These are phyloP conservation scores for Antheraea yamamai DNA, from an alignment of 2,888 invertebrate genomes.

Conservation along the genomic window DNA sequence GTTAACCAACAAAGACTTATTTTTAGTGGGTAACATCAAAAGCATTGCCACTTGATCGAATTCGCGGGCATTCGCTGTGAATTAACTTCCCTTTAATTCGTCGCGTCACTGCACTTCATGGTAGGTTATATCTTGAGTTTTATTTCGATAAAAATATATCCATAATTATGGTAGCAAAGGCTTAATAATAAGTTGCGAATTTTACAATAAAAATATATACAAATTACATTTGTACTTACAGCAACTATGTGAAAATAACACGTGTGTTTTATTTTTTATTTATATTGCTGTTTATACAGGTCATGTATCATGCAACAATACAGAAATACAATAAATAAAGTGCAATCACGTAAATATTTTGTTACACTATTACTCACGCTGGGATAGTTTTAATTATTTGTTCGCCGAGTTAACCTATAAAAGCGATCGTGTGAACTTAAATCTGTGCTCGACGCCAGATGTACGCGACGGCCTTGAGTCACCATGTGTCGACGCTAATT, in stretches of 20 bases:
- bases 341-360: not conserved
- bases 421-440: constrained; percentile 48
- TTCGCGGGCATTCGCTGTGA: not conserved
- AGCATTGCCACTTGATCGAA: not conserved
- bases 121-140: not conserved
- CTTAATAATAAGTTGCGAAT: not conserved
- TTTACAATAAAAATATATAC: not conserved
- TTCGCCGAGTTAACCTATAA: constrained; percentile 16
- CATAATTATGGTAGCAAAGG: not conserved
- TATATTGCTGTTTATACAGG: no score
- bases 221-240: no score
- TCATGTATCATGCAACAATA: not conserved
- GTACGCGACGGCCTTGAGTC: constrained; percentile 21
- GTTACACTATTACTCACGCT: not conserved
- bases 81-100: not conserved
- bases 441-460: constrained; percentile 38
- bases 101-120: not conserved
- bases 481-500: constrained; percentile 18
- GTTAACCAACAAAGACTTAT: no score
- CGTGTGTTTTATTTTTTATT: no score
- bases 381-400: constrained; percentile 11
- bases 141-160: not conserved
- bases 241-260: no score
- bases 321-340: not conserved
- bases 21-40: not conserved